Base-by-base conservation (phyloP, 1,140 invertebrate species). In the Tetramorium alpestre region DNA sequence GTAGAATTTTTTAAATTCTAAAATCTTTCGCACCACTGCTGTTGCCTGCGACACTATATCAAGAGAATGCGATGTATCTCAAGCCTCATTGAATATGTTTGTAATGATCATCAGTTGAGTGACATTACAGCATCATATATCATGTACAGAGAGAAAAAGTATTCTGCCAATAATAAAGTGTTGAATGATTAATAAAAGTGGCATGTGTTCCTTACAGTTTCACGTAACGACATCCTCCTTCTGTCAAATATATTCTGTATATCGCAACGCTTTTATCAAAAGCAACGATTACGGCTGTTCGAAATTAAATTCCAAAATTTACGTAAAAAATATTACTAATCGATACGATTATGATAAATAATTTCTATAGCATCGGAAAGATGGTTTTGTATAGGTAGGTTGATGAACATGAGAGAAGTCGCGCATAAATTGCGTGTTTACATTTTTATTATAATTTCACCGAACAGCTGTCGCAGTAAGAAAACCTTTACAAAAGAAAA, bases 91-190 rank as follows among this genome's bases (percentile, higher is more conserved):
- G 81, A 77, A 78, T 88, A 89, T 89, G 90, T 91, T 92, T 89
- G 82, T 90, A 91, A 94, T 87, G 80, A 84, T 90, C 88, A 93
- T 91, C 88, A 4, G 86, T 82, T 87, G 89, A 85, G 85, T 90
- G 67, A 60, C 80, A 82, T 91, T 91, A 87, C 87, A 90, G 87
- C 87, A 91, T 91, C 90, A 87, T 92, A 91, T 88, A 87, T 91
- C 89, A 88, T 85, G 89, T 69, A 91, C 22, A 93, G 91, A 69
- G 28, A 38, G 47, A 93, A 93, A 92, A 67, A 92, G 87, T 93
- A 93, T 94, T 93, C 91, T 93, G 91, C 89, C 87, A 94, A 94
- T 94, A 94, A 94, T 94, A 94, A 94, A 94, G 89, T 92, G 91
- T 94, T 94, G 77, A 93, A 91, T 92, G 91, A 91, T 94, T 94